Conservation (phyloP, 2,888 invertebrate genomes). For the Conomelus anceps region DNA sequence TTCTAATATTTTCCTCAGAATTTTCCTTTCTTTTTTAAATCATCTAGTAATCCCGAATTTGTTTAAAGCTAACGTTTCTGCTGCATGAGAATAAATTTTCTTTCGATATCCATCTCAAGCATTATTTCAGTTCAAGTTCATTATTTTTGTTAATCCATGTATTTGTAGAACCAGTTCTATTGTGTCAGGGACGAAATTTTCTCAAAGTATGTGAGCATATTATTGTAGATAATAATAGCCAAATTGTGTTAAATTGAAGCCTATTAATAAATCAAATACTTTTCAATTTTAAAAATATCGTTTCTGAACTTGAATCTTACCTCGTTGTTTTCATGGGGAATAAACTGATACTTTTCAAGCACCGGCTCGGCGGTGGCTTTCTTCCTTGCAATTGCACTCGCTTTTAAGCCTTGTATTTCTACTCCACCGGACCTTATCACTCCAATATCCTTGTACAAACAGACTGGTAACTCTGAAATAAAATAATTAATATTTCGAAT, state of each 20-base stretch:
- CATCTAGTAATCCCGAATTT: too few species aligned
- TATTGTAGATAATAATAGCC: not conserved
- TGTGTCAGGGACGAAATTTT: too few species aligned
- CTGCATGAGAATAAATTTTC: too few species aligned
- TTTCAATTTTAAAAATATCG: too few species aligned
- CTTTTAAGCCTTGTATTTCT: conserved; percentile 67
- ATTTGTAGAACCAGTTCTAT: too few species aligned
- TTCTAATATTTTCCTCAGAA: too few species aligned
- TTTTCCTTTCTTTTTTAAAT: too few species aligned
- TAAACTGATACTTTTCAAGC: conserved; percentile 66
- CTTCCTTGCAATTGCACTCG: conserved; percentile 63
- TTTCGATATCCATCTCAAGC: too few species aligned
- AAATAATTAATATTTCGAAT: not conserved
- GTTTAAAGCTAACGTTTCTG: too few species aligned
- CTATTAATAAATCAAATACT: too few species aligned
- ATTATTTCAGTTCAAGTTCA: too few species aligned
- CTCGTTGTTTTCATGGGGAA: conserved; percentile 50
- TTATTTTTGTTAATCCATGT: too few species aligned
- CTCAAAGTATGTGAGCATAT: not conserved
- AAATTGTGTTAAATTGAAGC: conserved; percentile 4
- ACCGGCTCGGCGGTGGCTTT: conserved; percentile 65
- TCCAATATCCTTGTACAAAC: conserved; percentile 43
- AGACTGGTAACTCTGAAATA: conserved; percentile 41
- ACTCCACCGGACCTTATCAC: conserved; percentile 62
- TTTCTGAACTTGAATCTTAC: not conserved